Base-by-base conservation (phyloP, 2,113 vertebrate species). In the Xiphophorus maculatus region DNA sequence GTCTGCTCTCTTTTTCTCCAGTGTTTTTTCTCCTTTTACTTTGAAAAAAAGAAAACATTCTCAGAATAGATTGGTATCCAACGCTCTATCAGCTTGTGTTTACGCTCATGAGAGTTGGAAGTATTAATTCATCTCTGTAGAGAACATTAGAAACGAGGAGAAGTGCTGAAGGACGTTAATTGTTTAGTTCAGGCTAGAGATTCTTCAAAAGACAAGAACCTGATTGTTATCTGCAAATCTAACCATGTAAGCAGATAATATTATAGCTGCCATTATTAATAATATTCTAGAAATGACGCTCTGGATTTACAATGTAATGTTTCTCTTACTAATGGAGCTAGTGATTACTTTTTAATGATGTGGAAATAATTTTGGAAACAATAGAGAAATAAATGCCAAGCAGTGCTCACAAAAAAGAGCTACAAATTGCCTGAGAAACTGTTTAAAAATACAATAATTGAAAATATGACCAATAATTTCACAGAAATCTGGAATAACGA, bases 121-220 rank as follows among this genome's bases (percentile, higher is more conserved):
- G 68, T 25, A 3, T 13, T 44, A 82, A 87, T 87, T 90, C 82
- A 87, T 87, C 86, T 84, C 78, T 61, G 58, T 8, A 73, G 65
- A 73, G 35, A 81, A 77, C 80, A 89, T 88, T 81, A 84, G 76
- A 84, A 73, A 77, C 66, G 60, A 76, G 69, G 81, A 74, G 70
- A 74, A 84, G 73, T 66, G 84, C 64, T 61, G 82, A 65, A 86
- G 80, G 73, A 35, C 22, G 44, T 69, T 74, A 64, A 79, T 72
- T 81, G 64, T 64, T 75, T 60, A 17, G 51, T 77, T 74, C 66
- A 73, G 68, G 42, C 80, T 69, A 77, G 80, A 87, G 85, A 85
- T 82, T 84, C 81, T 71, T 88, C 82, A 81, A 83, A 88, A 81
- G 60, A 76, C 64, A 88, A 69, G 30, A 87, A 81, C 62, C 54